Evolutionary conservation across 2,797 vertebrate species (phyloP), one percentile per base, ranked within the genome.

Genomic region (Semotilus atromaculatus): DNA sequence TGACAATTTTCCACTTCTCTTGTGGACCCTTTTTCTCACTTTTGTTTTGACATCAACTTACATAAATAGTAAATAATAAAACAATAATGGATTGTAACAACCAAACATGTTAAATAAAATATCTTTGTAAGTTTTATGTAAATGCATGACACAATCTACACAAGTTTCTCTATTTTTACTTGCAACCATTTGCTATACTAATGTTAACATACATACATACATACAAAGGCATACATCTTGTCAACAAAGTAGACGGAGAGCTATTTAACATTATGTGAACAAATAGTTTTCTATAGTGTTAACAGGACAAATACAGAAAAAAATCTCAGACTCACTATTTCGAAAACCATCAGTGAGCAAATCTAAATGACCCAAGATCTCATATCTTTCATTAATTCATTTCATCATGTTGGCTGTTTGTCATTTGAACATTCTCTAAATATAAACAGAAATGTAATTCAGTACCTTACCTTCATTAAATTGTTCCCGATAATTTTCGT

Each of bases 401-500:
- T 29, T 43, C 3, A 23, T 23, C 43, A 21, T 43, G 13, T 9
- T 82, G 18, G 7, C 51, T 10, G 7, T n/a, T 48, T 14, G 21
- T 48, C n/a, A 40, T 36, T 13, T 36, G 26, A 67, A 19, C 1
- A 38, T 48, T 26, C 4, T 38, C 16, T 81, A 58, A 7, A 60
- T 71, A 72, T 40, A 66, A 83, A 76, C 8, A 26, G 5, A 19
- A 19, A n/a, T 5, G 2, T 34, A 2, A 23, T 34, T 62, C 36
- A 76, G 51, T 79, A 26, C 23, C 74, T 45, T 84, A 84, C 66
- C 82, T 84, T 80, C 18, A 64, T 53, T 18, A 73, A 60, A 60
- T 82, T 13, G 8, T 58, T 82, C 23, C 21, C 29, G 38, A 34
- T n/a, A 1, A 23, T 48, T 70, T 5, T 66, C n/a, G n/a, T n/a